These are phyloP conservation scores for western clawed frog (Xenopus tropicalis) DNA, from an alignment of 2,113 vertebrate species.

Conservation along the genomic window DNA sequence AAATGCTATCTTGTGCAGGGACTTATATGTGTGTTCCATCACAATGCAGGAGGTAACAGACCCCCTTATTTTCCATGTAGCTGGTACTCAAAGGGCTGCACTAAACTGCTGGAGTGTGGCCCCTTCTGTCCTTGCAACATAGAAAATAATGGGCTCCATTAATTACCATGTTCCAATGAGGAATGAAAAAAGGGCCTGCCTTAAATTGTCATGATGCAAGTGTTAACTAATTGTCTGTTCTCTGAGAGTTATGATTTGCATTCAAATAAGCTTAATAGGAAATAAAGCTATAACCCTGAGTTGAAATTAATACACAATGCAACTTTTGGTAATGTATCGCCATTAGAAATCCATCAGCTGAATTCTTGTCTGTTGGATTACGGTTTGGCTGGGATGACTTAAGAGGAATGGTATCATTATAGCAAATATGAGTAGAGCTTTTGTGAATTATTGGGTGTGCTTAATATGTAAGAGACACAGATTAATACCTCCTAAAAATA, in stretches of 20 bases:
- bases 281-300: not conserved
- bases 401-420: not conserved
- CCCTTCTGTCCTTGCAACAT: too few relatives aligned
- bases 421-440: not conserved
- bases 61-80: too few relatives aligned
- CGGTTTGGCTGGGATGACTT: not conserved
- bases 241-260: not conserved
- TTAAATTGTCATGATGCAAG: not conserved
- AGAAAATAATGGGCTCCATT: too few relatives aligned
- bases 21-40: too few relatives aligned
- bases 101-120: too few relatives aligned
- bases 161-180: too few relatives aligned
- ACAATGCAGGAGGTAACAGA: too few relatives aligned
- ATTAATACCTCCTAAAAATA: not conserved
- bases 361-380: not conserved
- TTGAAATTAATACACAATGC: not conserved
- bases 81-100: too few relatives aligned
- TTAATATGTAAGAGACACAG: not conserved
- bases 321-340: not conserved
- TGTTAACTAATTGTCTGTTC: not conserved
- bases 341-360: slow-evolving; percentile 12
- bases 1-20: too few relatives aligned
- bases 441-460: not conserved
- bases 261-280: not conserved
- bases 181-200: too few relatives aligned